phyloP scores from a whole-genome alignment of 2,797 vertebrate species.

The Psittacula derbiana region DNA sequence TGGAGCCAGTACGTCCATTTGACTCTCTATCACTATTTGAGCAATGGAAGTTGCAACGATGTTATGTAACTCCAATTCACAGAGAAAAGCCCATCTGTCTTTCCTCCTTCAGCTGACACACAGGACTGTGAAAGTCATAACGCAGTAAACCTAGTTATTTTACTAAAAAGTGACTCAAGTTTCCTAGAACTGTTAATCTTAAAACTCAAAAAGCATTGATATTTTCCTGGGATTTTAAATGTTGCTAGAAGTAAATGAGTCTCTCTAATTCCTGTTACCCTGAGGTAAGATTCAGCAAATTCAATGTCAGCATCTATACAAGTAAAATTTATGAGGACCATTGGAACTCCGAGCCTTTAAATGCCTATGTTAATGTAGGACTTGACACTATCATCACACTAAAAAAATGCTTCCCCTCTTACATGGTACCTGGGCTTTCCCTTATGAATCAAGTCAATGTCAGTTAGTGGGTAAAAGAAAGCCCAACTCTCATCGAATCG shows the following conservation, averaged over 20 bases:
- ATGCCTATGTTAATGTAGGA: background rate
- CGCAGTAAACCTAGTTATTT: background rate
- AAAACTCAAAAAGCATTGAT: background rate
- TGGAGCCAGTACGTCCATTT: background rate
- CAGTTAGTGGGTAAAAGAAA: background rate
- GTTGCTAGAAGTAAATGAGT: background rate
- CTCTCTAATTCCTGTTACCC: background rate
- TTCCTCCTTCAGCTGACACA: background rate
- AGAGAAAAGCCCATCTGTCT: background rate
- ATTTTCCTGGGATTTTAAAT: background rate
- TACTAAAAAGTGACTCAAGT: background rate
- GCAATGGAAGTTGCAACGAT: background rate
- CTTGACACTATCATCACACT: background rate
- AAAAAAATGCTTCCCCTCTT: background rate
- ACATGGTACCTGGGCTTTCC: background rate
- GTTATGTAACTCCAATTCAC: background rate
- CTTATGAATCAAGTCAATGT: background rate
- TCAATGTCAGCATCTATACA: background rate
- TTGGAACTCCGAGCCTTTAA: background rate
- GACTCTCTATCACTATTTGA: background rate
- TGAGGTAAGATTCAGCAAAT: background rate
- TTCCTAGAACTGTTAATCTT: background rate
- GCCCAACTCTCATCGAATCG: background rate
- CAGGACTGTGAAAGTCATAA: background rate
- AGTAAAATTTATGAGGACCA: background rate